Base-by-base conservation (phyloP, 2,113 vertebrate species). In the Nesogale talazaci region DNA sequence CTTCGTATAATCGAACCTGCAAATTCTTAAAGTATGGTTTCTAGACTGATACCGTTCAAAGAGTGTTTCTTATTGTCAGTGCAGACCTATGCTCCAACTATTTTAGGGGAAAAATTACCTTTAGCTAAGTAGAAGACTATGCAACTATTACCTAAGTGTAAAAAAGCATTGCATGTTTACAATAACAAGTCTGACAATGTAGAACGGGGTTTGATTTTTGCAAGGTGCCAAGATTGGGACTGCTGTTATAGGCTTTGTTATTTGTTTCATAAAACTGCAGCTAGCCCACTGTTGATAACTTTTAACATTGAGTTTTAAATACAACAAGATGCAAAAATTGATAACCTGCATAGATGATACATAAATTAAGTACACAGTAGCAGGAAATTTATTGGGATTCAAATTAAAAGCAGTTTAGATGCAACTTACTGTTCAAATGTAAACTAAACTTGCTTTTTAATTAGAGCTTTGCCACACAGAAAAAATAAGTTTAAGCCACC, bases 31-130 rank as follows among this genome's bases (percentile, higher is more conserved):
- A 88, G 5, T 42, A 70, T 69, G 42, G 12, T 61, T 63, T 91
- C 38, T 81, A 56, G 16, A 12, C 81, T 92, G 36, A 52, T 16
- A 3, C 14, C 86, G 15, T 59, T 78, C 34, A 82, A 40, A 92
- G 7, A 56, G 31, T 86, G 38, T 91, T 96, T 61, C 20, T 89
- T 46, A 38, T 3, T 88, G 57, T 25, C 6, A 0, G 74, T 65
- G 16, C 16, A 87, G 94, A 86, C 88, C 65, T 95, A 72, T 92
- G 72, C 67, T 95, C 23, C 29, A 67, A 0, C 83, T 95, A 85
- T 56, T 92, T 92, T 75, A 94, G 36, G n/a, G n/a, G 69, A 96
- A 94, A 95, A 93, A 95, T 34, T 83, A 31, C 63, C 36, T 88
- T 88, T 92, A 0, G 76, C 40, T 69, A 88, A 65, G 40, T 56